Base-by-base conservation (phyloP, 2,888 invertebrate genomes). In the Epirrhoe tristata region DNA sequence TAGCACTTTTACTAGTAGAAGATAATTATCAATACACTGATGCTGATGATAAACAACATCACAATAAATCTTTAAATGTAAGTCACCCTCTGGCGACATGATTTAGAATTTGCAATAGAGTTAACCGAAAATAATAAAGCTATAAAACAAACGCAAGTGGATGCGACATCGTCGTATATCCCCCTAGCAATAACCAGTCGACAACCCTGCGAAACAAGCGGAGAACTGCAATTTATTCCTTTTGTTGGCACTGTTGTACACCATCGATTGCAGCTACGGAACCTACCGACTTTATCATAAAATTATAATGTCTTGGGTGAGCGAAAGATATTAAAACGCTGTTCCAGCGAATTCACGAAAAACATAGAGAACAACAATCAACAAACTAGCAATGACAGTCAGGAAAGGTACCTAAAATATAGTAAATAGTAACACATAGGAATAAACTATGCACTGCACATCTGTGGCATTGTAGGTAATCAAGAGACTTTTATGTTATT, bases 181-280 rank as follows among this genome's bases (percentile, higher is more conserved):
- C 70, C 73, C 76, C 71, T 74, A 75, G 74, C 80, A 70, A 77
- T 84, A 83, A 81, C 82, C 76, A 78, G 75, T 76, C 74, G 74
- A 79, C 76, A 81, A 82, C 82, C 81, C 80, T 76, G 71, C 72
- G 72, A 78, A 82, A 81, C 83, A 79, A 79, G 74, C 74, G 77
- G 77, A 75, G 77, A 82, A 79, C 75, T 82, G 74, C 77, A 75
- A 83, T 85, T 85, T 84, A 87, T 83, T 81, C 79, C 79, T 79
- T 79, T 79, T 78, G 75, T 82, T 80, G 50, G 39, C 39, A 48
- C 16, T 6, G 14, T 48, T 16, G 2, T 48, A 16, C 48, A 48
- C 43, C 52, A 59, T 43, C 36, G 39, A 52, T 52, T 51, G 7
- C 3, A 58, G 24, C 52, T n/a, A 59, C 56, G 57, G 55, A 59